Base-by-base conservation (phyloP, 2,888 invertebrate genomes). In the Portevinia maculata region DNA sequence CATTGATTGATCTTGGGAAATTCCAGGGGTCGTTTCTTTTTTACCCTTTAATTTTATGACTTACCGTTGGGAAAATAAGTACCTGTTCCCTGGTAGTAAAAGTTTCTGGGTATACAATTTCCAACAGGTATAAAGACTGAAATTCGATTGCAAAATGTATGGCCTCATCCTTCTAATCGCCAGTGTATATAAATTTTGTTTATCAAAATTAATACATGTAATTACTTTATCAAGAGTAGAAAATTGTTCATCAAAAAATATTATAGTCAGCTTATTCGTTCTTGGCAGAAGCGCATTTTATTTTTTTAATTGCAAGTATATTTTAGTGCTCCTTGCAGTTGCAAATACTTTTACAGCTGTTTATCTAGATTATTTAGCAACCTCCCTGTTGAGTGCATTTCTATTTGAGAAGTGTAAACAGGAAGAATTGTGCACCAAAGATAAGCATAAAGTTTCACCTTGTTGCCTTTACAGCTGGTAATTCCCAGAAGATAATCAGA, bases 331-430 rank as follows among this genome's bases (percentile, higher is more conserved):
- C 7, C 11, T 32, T 32, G 32, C 32, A 11, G 32, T 32, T 9
- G 32, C 11, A 11, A 32, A 7, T 32, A 7, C 32, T 5, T 32
- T 32, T 32, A 8, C 11, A 7, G 55, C 24, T n/a, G n/a, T 53
- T 53, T 34, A 53, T 53, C 34, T 53, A 11, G 19, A 6, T 53
- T 34, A 53, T 21, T 34, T 53, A 53, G 53, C 53, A n/a, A 9
- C 9, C 34, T 17, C 34, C 55, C 37, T 11, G 7, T 37, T 37
- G 37, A 37, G 37, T 37, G 19, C 21, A 37, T 37, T 55, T 55
- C 8, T 30, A 52, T 32, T 32, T 52, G 30, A 52, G 15, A 15
- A 32, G 32, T 5, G 32, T 32, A 52, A 52, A 32, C 52, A 32
- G 8, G 3, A 55, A n/a, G 0, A 41, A 17, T 28, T 28, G 7